phyloP scores from a whole-genome alignment of 2,797 vertebrate genomes.

The Myoxocephalus aenaeus region DNA sequence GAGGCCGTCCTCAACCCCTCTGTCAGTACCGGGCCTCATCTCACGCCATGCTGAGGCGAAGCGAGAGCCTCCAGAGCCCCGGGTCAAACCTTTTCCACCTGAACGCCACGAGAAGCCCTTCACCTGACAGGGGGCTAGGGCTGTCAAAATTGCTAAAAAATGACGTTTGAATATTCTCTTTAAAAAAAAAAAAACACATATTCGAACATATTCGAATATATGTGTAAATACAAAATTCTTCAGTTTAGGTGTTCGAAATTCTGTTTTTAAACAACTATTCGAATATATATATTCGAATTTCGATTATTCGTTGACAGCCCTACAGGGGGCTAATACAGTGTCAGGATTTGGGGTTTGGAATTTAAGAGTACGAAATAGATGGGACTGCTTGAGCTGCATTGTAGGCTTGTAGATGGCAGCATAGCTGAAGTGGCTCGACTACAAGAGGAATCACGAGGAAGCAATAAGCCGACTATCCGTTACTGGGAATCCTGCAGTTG shows the following conservation, averaged over 20 bases:
- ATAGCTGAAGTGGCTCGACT: not conserved
- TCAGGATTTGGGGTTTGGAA: constrained; percentile 1
- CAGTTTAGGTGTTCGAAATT: too few species aligned
- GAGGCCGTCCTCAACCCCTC: constrained; percentile 40
- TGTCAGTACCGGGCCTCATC: constrained; percentile 45
- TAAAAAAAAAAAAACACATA: too few species aligned
- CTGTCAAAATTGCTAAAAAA: too few species aligned
- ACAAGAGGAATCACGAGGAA: constrained; percentile 15
- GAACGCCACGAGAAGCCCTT: constrained; percentile 29
- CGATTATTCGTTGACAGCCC: too few species aligned
- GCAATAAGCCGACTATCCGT: constrained; percentile 9
- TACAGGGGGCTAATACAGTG: constrained; percentile 38
- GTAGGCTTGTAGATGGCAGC: constrained; percentile 6
- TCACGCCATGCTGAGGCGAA: constrained; percentile 16
- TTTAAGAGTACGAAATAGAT: constrained; percentile 1
- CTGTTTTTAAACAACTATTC: too few species aligned
- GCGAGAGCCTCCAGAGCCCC: constrained; percentile 11
- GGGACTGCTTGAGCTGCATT: constrained; percentile 1
- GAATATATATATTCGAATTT: too few species aligned
- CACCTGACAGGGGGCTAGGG: constrained; percentile 46
- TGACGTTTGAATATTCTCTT: too few species aligned
- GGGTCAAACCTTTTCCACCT: constrained; percentile 35
- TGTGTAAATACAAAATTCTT: too few species aligned
- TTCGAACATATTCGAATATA: too few species aligned
- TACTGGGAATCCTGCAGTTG: constrained; percentile 17